Evolutionary conservation across 2,797 vertebrate genomes (phyloP).

Genomic region (Mormyrops boulengeri): DNA sequence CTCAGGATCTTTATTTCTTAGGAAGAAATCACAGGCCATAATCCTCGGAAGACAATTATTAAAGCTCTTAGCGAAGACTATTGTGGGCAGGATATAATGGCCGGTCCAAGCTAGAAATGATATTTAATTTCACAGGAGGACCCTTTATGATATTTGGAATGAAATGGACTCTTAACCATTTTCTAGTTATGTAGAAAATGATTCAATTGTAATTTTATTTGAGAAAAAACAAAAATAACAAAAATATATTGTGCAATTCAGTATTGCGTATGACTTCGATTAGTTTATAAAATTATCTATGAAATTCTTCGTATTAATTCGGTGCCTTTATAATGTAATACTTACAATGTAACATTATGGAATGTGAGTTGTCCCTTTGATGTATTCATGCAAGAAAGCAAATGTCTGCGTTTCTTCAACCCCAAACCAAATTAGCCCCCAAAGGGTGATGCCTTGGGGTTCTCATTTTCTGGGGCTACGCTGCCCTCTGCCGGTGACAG

Average conservation of each 20-base stretch:
- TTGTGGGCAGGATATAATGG: neutral
- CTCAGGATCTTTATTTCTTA: neutral
- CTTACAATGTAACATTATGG: neutral
- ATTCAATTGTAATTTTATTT: neutral
- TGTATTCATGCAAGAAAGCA: neutral
- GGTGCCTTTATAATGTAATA: neutral
- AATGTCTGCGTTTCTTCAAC: neutral
- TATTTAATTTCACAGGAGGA: neutral
- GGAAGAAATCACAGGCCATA: neutral
- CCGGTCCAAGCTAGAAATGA: neutral
- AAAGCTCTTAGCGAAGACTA: neutral
- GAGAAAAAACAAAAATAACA: neutral
- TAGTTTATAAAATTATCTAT: neutral
- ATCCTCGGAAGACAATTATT: neutral
- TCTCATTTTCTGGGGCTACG: slow-evolving; percentile 51
- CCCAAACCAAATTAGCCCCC: neutral
- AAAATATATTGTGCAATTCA: neutral
- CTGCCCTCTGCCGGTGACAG: slow-evolving; percentile 61
- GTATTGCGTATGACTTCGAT: neutral
- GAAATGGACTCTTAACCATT: neutral
- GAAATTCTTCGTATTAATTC: neutral
- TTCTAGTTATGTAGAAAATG: neutral
- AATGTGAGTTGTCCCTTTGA: neutral
- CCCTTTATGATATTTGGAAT: neutral
- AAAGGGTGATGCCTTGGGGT: neutral